Base-by-base conservation (phyloP, 92 coral and sea anemone species). In the Epizoanthus rinbou region DNA sequence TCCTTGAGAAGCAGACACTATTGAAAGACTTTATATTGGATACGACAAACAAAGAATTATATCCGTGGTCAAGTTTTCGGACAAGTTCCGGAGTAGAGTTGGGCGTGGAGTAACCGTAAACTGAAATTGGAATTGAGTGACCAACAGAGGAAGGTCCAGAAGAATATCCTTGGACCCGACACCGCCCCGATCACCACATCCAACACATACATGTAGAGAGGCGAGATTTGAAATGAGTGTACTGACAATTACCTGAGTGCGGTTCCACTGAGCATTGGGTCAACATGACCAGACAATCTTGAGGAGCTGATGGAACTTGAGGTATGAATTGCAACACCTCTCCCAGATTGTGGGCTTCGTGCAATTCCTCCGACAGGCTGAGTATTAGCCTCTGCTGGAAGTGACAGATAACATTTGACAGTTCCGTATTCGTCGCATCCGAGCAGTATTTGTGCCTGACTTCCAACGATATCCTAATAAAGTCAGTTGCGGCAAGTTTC, bases 401-500 rank as follows among this genome's bases (percentile, higher is more conserved):
- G 28, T 41, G 63, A 57, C 79, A 67, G 39, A 90, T 72, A 28
- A 69, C 85, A 8, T 81, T 76, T 45, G 66, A 60, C 4, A 97
- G 81, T 50, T 76, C 83, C 10, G 19, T 67, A 60, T 72, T 79
- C 25, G 68, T 37, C 6, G 53, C 75, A 28, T 76, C 86, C 57
- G 87, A 68, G 74, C 88, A 43, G 73, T 86, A 90, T 6, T 70
- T 87, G 19, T 85, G 91, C 66, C 85, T 97, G 28, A 91, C 69
- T 45, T 91, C 97, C 63, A 97, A 74, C 0, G 98, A 87, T 35
- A 97, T 74, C 81, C 94, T 89, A 28, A 94, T 87, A 57, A 97
- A 97, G 3, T 92, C 92, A 4, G 98, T 82, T 4, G 85, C 68
- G 10, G 91, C 91, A 25, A 97, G 91, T 66, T 97, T 97, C 82